phyloP scores from a whole-genome alignment of 2,113 vertebrate species.

The Uropsilus gracilis region DNA sequence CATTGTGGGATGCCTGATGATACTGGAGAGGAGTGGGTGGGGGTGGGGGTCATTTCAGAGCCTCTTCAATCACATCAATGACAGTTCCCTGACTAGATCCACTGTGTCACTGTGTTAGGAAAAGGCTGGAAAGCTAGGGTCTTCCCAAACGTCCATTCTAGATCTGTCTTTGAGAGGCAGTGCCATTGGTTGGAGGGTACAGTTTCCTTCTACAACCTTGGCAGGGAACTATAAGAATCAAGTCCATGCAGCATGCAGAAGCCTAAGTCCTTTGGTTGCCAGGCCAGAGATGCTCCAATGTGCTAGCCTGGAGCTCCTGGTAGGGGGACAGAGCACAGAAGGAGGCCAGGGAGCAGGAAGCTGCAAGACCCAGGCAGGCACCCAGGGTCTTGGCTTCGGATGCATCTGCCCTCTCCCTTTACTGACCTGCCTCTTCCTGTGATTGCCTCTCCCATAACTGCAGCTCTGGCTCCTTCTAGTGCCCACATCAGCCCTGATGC shows the following conservation, averaged over 20 bases:
- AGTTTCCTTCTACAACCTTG: background rate
- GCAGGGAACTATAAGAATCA: background rate
- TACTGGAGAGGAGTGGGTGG: too few relatives aligned
- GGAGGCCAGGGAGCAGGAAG: background rate
- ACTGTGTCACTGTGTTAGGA: background rate
- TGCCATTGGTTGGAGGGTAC: background rate
- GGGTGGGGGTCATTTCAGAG: background rate
- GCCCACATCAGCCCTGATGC: background rate
- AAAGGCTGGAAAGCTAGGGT: background rate
- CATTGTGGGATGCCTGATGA: too few relatives aligned
- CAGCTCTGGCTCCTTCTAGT: background rate
- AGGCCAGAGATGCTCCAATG: background rate
- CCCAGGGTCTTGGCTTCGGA: background rate
- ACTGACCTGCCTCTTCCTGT: background rate
- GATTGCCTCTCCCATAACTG: background rate
- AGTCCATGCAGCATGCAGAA: background rate
- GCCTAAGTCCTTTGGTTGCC: background rate
- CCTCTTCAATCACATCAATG: too few relatives aligned
- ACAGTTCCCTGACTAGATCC: too few relatives aligned
- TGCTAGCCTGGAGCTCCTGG: background rate
- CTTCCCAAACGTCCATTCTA: background rate
- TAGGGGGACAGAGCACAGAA: background rate
- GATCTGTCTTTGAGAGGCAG: background rate
- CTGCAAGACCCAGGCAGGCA: background rate
- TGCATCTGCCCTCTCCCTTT: background rate